Base-by-base conservation (phyloP, 2,797 vertebrate genomes). In the Gephyroberyx darwinii region DNA sequence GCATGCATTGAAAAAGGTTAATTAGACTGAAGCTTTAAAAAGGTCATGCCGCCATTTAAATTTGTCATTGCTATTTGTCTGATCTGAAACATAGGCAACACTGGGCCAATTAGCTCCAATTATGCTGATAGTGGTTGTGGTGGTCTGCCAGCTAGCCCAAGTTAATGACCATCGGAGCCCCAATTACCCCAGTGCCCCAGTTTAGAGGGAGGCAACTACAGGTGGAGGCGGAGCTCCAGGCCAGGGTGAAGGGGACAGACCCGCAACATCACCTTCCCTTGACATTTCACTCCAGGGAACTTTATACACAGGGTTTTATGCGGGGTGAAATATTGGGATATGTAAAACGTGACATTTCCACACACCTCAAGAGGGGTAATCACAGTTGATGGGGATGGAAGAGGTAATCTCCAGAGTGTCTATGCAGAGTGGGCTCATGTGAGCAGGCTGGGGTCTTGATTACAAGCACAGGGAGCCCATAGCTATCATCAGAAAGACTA, bases 341-440 rank as follows among this genome's bases (percentile, higher is more conserved):
- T 94, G 92, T 93, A 93, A 94, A 94, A 92, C 88, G 70, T 93
- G 92, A 91, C 94, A 94, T 94, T 94, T 94, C 85, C 74, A 53
- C 62, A 74, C 70, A 86, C 78, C 91, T 89, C 82, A 20, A 84
- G 89, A 90, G 86, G 81, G 75, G 75, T 92, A 92, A 93, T 94
- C 90, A 93, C 66, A 82, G 87, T 83, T 92, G 91, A 93, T 92
- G 89, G 88, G 84, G 85, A 88, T 74, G 75, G 87, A 89, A 87
- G 86, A 85, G 75, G 86, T 78, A 81, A 91, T 89, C 87, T 89
- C 81, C 47, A 60, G 80, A 85, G 78, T 86, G 80, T 74, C 77
- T 77, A n/a, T 56, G 77, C 69, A 70, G 75, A 83, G 83, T 65
- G 74, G 71, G 71, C 80, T 86, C 84, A 85, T 77, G 80, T 53